Evolutionary conservation across 2,888 invertebrate genomes (phyloP).

Genomic region (Portevinia maculata): DNA sequence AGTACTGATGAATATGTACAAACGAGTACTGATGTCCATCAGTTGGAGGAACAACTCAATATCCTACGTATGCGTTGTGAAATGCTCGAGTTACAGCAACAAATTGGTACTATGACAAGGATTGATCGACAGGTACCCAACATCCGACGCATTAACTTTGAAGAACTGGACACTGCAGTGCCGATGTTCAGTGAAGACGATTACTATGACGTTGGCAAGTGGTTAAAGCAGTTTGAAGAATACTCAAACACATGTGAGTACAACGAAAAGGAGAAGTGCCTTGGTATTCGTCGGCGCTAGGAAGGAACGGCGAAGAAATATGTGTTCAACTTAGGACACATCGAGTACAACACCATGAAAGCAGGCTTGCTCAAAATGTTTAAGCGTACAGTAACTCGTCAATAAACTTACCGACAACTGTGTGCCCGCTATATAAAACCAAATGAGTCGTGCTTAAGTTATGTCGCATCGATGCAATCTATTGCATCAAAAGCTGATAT

Average conservation of each 20-base stretch:
- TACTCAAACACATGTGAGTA: conserved; percentile 25
- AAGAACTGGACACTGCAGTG: conserved; percentile 60
- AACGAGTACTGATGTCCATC: not conserved
- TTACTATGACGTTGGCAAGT: conserved; percentile 31
- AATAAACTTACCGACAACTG: conserved; percentile 40
- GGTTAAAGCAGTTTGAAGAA: conserved; percentile 44
- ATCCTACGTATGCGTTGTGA: conserved; percentile 1
- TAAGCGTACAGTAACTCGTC: too few species aligned
- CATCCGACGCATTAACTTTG: conserved; percentile 19
- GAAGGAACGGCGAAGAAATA: too few species aligned
- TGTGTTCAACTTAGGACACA: too few species aligned
- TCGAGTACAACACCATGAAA: too few species aligned
- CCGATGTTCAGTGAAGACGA: conserved; percentile 46
- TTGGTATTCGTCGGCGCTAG: conserved; percentile 1
- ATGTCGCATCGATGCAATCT: conserved; percentile 22
- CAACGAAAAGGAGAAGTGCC: conserved; percentile 1
- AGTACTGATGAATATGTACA: not conserved
- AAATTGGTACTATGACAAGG: conserved; percentile 2
- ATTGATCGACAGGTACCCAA: conserved; percentile 1
- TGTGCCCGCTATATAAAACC: not conserved
- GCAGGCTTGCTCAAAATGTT: too few species aligned
- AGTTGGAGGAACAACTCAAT: conserved; percentile 3
- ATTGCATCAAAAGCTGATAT: conserved; percentile 11
- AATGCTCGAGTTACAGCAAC: conserved; percentile 13
- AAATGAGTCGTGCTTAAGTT: conserved; percentile 1